Evolutionary conservation across 2,888 invertebrate species (phyloP).

Genomic region (Watsonalla cultraria): DNA sequence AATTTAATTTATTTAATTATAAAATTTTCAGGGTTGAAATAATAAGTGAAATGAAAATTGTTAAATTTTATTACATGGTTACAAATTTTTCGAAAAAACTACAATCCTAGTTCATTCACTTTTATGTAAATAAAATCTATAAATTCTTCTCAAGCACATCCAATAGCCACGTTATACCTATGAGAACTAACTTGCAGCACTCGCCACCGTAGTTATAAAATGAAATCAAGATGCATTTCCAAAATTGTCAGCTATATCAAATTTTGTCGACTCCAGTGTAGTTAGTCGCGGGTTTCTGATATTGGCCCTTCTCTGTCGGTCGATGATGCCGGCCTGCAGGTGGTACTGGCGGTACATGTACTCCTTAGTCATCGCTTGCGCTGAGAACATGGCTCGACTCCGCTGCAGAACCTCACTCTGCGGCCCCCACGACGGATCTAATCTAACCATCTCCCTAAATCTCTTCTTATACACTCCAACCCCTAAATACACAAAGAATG

Average conservation of each 20-base stretch:
- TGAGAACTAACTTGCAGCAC: too few species aligned
- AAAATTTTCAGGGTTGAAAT: too few species aligned
- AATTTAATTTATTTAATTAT: too few species aligned
- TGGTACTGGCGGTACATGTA: slow-evolving; percentile 72
- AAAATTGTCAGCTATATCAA: background rate
- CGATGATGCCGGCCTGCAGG: slow-evolving; percentile 56
- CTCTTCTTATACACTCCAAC: slow-evolving; percentile 26
- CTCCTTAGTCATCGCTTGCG: slow-evolving; percentile 74
- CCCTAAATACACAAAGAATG: slow-evolving; percentile 10
- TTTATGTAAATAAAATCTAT: too few species aligned
- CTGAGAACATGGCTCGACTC: slow-evolving; percentile 68
- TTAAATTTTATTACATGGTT: too few species aligned
- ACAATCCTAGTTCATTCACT: too few species aligned
- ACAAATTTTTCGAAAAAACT: too few species aligned
- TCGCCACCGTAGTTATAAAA: too few species aligned
- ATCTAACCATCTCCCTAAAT: slow-evolving; percentile 22
- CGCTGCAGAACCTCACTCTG: slow-evolving; percentile 47
- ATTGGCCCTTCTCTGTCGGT: slow-evolving; percentile 50
- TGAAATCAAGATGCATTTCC: too few species aligned
- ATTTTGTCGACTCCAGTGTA: background rate
- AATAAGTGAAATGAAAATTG: too few species aligned
- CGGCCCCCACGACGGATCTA: slow-evolving; percentile 60
- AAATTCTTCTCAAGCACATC: too few species aligned
- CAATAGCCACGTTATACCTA: too few species aligned
- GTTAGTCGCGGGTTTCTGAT: slow-evolving; percentile 3